phyloP scores from a whole-genome alignment of 1,140 invertebrate species.

The Laupala kohalensis region DNA sequence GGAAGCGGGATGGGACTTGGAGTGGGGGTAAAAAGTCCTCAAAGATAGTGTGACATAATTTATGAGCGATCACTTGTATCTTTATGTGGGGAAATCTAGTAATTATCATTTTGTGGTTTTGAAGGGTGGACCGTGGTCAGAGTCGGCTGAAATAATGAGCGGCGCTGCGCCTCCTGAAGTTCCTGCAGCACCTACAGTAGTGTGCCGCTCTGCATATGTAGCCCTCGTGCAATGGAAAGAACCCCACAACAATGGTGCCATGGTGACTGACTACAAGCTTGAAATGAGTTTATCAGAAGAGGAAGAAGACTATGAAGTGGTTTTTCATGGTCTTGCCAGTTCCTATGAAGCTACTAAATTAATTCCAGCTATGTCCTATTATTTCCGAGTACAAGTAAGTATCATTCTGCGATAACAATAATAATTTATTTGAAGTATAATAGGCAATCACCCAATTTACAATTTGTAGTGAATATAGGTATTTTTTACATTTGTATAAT shows the following conservation, averaged over 20 bases:
- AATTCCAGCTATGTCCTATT: constrained; percentile 60
- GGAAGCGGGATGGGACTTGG: no score
- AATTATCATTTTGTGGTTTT: constrained; percentile 4
- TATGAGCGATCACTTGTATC: neutral
- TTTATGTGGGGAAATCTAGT: neutral
- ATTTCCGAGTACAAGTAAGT: constrained; percentile 54
- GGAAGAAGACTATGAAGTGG: constrained; percentile 33
- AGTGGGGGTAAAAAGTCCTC: no score
- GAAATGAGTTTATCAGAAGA: constrained; percentile 46
- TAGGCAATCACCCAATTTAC: no score
- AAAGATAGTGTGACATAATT: neutral
- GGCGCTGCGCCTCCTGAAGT: constrained; percentile 65
- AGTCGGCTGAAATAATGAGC: constrained; percentile 53
- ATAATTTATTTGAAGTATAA: no score
- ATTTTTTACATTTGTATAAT: no score
- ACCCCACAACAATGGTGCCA: constrained; percentile 62
- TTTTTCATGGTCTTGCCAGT: constrained; percentile 38
- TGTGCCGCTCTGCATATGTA: constrained; percentile 46
- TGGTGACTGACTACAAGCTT: constrained; percentile 60
- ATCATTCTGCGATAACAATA: no score
- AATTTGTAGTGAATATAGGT: no score
- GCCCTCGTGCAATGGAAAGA: constrained; percentile 60
- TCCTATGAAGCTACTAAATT: constrained; percentile 50
- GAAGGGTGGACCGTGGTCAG: constrained; percentile 59
- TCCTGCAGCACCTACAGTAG: constrained; percentile 38